A percentile compares a stretch with the other conserved stretches of the same genome.
Conservation (phyloP, 2,113 vertebrate genomes). For the Aythya baeri region DNA sequence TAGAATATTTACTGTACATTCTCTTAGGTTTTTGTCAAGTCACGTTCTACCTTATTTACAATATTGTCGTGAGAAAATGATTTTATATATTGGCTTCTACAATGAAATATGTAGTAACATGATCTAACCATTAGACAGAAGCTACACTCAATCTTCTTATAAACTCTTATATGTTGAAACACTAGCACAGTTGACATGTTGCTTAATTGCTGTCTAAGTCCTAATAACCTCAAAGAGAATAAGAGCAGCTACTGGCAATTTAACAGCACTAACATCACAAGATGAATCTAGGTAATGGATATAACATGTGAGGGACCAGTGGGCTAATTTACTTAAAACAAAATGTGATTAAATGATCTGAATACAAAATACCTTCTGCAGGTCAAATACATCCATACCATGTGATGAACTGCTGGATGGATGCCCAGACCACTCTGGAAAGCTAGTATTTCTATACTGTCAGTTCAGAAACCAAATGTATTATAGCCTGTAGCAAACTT, state of each 20-base stretch:
- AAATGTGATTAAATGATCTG: constrained; percentile 66
- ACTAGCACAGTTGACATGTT: constrained; percentile 31
- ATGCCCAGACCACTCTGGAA: constrained; percentile 38
- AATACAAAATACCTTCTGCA: constrained; percentile 50
- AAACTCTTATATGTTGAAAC: constrained; percentile 23
- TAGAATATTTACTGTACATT: background rate
- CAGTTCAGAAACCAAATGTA: constrained; percentile 16
- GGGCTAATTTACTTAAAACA: constrained; percentile 65
- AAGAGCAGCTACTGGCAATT: constrained; percentile 70
- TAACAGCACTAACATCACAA: constrained; percentile 58
- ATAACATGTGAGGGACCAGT: constrained; percentile 62
- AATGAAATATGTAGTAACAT: background rate
- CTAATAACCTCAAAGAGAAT: constrained; percentile 70
- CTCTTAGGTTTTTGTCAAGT: background rate
- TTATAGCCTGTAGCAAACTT: constrained; percentile 21
- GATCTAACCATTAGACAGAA: background rate
- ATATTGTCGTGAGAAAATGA: background rate
- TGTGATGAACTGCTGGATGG: constrained; percentile 14
- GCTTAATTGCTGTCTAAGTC: constrained; percentile 70
- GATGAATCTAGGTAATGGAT: constrained; percentile 68
- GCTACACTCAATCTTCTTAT: constrained; percentile 11
- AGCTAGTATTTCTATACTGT: background rate
- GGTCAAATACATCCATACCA: background rate
- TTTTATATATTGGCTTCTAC: background rate
- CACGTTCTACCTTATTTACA: background rate